Evolutionary conservation across 2,797 vertebrate genomes (phyloP), one percentile per base, ranked within the genome.

Genomic region (Chromis chromis): DNA sequence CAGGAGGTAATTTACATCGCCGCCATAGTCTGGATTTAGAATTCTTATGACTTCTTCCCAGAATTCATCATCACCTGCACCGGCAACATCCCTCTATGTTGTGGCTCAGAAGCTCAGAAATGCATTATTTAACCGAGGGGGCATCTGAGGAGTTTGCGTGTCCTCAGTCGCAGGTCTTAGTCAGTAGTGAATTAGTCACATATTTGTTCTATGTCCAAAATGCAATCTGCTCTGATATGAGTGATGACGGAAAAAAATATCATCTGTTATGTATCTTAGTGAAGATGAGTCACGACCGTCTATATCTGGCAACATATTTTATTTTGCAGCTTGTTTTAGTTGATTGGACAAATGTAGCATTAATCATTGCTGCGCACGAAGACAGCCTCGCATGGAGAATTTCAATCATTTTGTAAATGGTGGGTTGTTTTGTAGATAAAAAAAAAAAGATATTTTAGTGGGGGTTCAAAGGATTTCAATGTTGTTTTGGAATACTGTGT

Each of bases 1-100:
- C 75, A 69, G 70, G 59, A 63, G 59, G 70, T 61, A 33, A 70
- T 83, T 83, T 76, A 50, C 62, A 78, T 76, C 1, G 6, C 58
- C 61, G 49, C 48, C 13, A 60, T 31, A n/a, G 19, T 59, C 48
- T 19, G 10, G 11, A 31, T 44, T 3, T 8, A n/a, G 16, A 24
- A 3, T 36, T 28, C 21, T 55, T 19, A 14, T 0, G 3, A 46
- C n/a, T 6, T 0, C 27, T 19, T 40, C 40, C 49, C 5, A 1
- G 50, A 74, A 68, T 67, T 59, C 24, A 44, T 61, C 63, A 39
- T 66, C 79, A 72, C 58, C 59, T 66, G 55, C 31, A 25, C 21
- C 1, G 1, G 22, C 2, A n/a, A 19, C 67, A 24, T 67, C 42
- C 17, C 40, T 24, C 56, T 8, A 22, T 19, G 13, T 40, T 13